phyloP scores from a whole-genome alignment of 2,888 invertebrate genomes.

The Heliothis peltigera region DNA sequence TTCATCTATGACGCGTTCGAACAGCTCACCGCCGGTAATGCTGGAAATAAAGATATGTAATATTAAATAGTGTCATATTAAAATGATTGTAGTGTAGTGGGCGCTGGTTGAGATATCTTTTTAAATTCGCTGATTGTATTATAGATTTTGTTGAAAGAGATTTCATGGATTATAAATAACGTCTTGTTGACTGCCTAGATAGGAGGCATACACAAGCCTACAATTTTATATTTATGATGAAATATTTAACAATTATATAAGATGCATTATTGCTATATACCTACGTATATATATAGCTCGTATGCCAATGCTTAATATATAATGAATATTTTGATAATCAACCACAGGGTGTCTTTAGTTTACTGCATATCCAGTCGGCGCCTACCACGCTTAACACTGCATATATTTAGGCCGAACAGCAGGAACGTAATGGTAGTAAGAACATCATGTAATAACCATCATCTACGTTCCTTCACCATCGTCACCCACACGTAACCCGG shows the following conservation, averaged over 20 bases:
- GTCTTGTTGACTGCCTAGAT: not conserved
- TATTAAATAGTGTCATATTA: not conserved
- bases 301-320: no score
- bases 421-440: not conserved
- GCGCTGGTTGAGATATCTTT: not conserved
- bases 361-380: no score
- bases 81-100: not conserved
- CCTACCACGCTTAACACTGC: no score
- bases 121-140: not conserved
- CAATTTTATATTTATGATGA: no score
- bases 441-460: not conserved
- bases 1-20: constrained; percentile 99
- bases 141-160: not conserved
- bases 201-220: no score
- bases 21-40: constrained; percentile 99
- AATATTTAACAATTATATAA: no score
- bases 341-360: no score
- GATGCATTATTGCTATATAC: no score
- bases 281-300: no score
- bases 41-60: constrained; percentile 89
- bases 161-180: not conserved
- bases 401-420: not conserved
- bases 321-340: no score
- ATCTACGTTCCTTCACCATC: not conserved
- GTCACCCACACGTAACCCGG: not conserved